Evolutionary conservation across 1,140 invertebrate species (phyloP), one percentile per base, ranked within the genome.

Genomic region (Drosophila mayri): DNA sequence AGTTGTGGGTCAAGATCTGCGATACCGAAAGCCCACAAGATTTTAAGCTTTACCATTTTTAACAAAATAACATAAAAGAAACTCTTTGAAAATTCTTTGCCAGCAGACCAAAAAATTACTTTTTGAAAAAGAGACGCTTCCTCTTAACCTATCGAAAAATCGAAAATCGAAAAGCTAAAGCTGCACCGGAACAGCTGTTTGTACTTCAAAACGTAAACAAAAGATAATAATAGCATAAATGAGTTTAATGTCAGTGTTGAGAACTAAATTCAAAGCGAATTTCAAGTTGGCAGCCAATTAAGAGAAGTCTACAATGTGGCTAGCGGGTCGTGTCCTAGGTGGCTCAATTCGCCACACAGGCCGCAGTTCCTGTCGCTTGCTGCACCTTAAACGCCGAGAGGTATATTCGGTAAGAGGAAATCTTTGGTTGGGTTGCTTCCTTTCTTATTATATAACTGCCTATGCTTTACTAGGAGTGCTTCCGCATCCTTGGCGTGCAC

Each of bases 401-500:
- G 52, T 81, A 1, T 90, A 90, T 38, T 55, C 73, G 52, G 85
- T 90, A 28, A 81, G 70, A 14, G 4, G 12, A 28, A 14, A 54
- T 32, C 1, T n/a, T 10, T 11, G 9, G 20, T 25, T 55, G 35
- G 4, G 4, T 8, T 16, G 25, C 8, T 58, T 32, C 11, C 0
- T 8, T 25, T 25, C 25, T 7, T 4, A 47, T 65, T 61, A 65
- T 54, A 52, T 54, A 70, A 49, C 41, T 2, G 5, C 3, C 3
- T 16, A 4, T 7, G 0, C 4, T 6, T 18, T 32, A 3, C 6
- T 16, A 97, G 96, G 94, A 94, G 93, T 95, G 94, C 71, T 97
- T 95, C 81, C 92, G 94, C 79, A 92, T 95, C 12, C 93, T 98
- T 10, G 95, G 95, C 57, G 93, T 97, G 11, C 86, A 94, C 18